Evolutionary conservation across 1,140 invertebrate genomes (phyloP), one percentile per base, ranked within the genome.

Genomic region (Anastrepha ludens): DNA sequence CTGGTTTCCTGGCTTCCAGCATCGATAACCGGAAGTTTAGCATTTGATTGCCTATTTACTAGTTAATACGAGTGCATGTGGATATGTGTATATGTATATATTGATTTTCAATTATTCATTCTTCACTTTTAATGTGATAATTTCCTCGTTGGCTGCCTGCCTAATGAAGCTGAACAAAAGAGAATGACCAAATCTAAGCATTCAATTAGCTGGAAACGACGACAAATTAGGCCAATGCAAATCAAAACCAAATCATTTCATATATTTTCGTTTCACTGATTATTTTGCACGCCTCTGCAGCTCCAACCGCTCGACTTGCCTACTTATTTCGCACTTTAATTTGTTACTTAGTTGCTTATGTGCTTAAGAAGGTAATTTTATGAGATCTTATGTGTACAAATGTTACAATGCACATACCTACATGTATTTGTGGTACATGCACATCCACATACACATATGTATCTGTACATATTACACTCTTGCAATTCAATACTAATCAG

Each of bases 161-260:
- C 67, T 44, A 70, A 70, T 70, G 67, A 70, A 70, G 67, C 67
- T 17, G 67, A 47, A 70, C 67, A 17, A 70, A 70, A 44, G 39
- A 17, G 5, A 70, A 41, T 44, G 2, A 44, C 65, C 67, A 70
- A 70, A 47, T 70, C 44, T 44, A 70, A 70, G 0, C 41, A 70
- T 44, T 70, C 67, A 70, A 70, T 70, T 70, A 70, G 41, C 41
- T 70, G 41, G 41, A 70, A 70, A 70, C 4, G 15, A 70, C 41
- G 41, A 44, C 67, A 47, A 47, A 70, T 44, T 70, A 44, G 67
- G 41, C 67, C 13, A 47, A 70, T 70, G 11, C 41, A 47, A 17
- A 17, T 47, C 20, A 29, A 70, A 62, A 62, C 11, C 5, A 62
- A 62, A 62, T 17, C 60, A 62, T 4, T n/a, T 62, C 17, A 13